Evolutionary conservation across 2,797 vertebrate genomes (phyloP).

Genomic region (Lepilemur ruficaudatus): DNA sequence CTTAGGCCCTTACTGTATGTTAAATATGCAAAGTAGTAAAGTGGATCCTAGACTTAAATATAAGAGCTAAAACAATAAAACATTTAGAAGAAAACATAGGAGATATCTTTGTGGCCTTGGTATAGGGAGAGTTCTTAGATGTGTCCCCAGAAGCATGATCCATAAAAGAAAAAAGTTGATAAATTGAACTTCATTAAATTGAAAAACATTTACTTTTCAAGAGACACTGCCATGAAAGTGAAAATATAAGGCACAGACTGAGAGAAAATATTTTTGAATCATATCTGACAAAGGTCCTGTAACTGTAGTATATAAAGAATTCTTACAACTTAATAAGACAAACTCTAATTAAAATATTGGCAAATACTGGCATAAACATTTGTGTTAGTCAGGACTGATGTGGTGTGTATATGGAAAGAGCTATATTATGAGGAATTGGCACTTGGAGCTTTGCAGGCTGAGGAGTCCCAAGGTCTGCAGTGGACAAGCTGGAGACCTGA

Average conservation of each 20-base stretch:
- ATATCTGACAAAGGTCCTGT: not conserved
- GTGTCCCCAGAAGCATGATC: not conserved
- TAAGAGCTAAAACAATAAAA: not conserved
- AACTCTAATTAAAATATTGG: not conserved
- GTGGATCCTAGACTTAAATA: not conserved
- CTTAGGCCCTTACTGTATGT: not conserved
- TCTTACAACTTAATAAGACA: not conserved
- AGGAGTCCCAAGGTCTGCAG: not conserved
- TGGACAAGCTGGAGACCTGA: not conserved
- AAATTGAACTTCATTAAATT: constrained; percentile 9
- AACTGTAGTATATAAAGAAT: not conserved
- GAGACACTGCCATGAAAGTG: not conserved
- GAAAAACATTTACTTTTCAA: not conserved
- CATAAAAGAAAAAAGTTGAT: not conserved
- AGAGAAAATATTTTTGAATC: constrained; percentile 23
- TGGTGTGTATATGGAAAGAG: not conserved
- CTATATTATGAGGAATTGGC: not conserved
- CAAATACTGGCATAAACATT: not conserved
- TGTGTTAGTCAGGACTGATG: not conserved
- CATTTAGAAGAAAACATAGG: not conserved
- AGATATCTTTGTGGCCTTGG: not conserved
- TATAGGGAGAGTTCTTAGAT: not conserved
- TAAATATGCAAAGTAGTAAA: not conserved
- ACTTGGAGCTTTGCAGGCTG: not conserved
- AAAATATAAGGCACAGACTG: not conserved